phyloP scores from a whole-genome alignment of 1,140 invertebrate species.

The Harpegnathos saltator region DNA sequence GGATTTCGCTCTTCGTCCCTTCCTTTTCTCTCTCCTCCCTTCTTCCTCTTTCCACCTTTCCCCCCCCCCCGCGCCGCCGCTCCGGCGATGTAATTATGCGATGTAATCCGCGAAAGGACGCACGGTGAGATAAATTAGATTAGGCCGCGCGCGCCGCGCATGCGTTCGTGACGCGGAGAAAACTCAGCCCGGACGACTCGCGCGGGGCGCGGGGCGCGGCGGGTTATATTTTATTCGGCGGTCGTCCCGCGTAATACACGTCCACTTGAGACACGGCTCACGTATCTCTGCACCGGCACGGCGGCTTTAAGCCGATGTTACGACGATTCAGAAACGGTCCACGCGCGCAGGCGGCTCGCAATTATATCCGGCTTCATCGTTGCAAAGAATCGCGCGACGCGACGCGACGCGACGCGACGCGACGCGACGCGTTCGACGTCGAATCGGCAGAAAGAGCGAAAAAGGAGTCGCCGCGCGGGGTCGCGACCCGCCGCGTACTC shows the following conservation, averaged over 20 bases:
- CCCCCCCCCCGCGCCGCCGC: too few species aligned
- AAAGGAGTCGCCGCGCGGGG: background rate
- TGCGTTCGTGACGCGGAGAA: background rate
- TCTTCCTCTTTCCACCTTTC: too few species aligned
- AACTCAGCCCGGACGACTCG: constrained; percentile 45
- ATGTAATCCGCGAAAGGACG: background rate
- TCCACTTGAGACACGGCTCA: constrained; percentile 51
- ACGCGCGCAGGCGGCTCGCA: constrained; percentile 23
- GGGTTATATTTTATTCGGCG: constrained; percentile 55
- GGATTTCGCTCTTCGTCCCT: constrained; percentile 30
- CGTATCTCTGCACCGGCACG: constrained; percentile 47
- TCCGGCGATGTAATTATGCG: constrained; percentile 19
- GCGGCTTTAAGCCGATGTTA: constrained; percentile 41
- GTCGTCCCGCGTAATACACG: constrained; percentile 29
- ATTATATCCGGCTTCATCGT: constrained; percentile 35
- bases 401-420: background rate
- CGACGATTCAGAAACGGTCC: constrained; percentile 48
- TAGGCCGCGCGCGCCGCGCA: background rate
- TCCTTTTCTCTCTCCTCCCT: too few species aligned
- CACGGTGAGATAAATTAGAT: constrained; percentile 49
- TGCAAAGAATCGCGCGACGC: background rate
- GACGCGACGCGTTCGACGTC: background rate
- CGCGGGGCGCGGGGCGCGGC: background rate
- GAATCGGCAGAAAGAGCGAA: background rate
- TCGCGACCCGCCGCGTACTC: too few species aligned